Conservation (phyloP, 2,113 vertebrate species). For the Morone chrysops region DNA sequence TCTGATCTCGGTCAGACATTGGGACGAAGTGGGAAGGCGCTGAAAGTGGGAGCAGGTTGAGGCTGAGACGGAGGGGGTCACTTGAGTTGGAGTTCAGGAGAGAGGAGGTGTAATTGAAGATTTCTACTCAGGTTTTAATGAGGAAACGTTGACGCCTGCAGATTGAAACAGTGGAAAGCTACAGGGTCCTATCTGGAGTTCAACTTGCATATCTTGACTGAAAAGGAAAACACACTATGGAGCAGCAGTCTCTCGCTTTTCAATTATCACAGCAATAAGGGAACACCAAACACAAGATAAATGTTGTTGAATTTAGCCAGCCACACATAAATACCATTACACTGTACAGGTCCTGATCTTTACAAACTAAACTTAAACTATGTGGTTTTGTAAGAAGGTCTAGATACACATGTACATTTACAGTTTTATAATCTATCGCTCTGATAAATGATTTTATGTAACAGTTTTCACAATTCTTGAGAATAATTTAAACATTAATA, state of each 20-base stretch:
- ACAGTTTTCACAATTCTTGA: no score
- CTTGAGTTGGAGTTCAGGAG: conserved; percentile 5
- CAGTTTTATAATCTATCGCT: no score
- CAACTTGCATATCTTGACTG: not conserved
- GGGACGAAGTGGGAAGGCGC: conserved; percentile 34
- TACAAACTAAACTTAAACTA: not conserved
- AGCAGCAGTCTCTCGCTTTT: not conserved
- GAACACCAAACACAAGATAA: not conserved
- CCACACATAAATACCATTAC: not conserved
- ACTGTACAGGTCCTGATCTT: not conserved
- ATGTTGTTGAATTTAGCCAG: not conserved
- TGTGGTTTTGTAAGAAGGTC: not conserved
- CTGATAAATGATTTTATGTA: no score
- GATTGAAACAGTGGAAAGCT: conserved; percentile 1
- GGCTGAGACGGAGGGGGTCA: not conserved
- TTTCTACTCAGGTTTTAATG: conserved; percentile 66
- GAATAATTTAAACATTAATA: no score
- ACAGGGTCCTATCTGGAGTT: not conserved
- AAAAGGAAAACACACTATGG: not conserved
- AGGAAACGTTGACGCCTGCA: conserved; percentile 29
- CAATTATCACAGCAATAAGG: not conserved
- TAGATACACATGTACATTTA: not conserved
- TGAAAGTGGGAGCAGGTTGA: conserved; percentile 24
- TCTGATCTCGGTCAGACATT: conserved; percentile 4
- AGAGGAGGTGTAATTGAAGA: conserved; percentile 54